Conservation (phyloP, 2,113 vertebrate species). For the Neotragus moschatus region DNA sequence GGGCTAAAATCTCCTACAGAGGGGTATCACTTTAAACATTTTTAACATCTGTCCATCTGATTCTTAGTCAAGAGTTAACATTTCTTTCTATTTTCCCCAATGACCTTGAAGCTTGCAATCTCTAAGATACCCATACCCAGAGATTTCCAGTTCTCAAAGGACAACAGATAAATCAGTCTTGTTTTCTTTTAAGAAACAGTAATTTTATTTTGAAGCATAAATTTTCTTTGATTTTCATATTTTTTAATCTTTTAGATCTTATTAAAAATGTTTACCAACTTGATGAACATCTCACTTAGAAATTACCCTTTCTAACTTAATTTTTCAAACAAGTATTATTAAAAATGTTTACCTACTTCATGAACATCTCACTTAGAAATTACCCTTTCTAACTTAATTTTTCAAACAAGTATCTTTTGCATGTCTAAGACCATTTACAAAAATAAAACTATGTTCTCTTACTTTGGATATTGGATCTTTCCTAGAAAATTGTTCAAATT, state of each 20-base stretch:
- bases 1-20: not conserved
- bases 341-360: not conserved
- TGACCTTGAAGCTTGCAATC: not conserved
- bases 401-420: not conserved
- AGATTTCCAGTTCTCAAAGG: not conserved
- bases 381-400: not conserved
- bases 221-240: not conserved
- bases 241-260: not conserved
- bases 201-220: not conserved
- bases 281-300: not conserved
- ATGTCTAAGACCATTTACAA: not conserved
- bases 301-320: not conserved
- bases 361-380: not conserved
- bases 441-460: not conserved
- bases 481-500: not conserved
- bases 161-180: not conserved
- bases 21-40: not conserved
- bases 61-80: not conserved
- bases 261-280: not conserved
- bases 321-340: not conserved
- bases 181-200: not conserved
- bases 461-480: not conserved
- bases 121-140: not conserved
- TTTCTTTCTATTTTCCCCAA: not conserved
- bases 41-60: not conserved